Conservation (phyloP, 2,797 vertebrate genomes). For the Tapirus indicus region DNA sequence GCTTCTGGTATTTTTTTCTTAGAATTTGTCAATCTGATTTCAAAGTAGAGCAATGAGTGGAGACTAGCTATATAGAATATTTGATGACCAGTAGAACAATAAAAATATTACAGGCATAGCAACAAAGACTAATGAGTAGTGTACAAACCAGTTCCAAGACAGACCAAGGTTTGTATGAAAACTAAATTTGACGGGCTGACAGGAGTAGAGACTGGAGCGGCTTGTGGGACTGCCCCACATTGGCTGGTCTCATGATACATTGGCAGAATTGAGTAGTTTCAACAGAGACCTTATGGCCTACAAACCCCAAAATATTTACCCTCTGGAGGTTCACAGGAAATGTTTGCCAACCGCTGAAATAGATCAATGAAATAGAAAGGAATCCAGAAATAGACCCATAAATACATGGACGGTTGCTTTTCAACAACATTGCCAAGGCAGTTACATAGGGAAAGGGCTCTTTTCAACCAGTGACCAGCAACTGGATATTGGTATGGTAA, state of each 20-base stretch:
- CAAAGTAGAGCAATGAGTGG: background rate
- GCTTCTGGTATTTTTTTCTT: fast-evolving
- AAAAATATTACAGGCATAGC: fast-evolving
- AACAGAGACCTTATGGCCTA: background rate
- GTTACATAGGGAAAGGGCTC: background rate
- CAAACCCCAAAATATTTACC: background rate
- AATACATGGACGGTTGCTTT: background rate
- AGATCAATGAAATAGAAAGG: background rate
- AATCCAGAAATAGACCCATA: background rate
- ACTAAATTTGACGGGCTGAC: fast-evolving
- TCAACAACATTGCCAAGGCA: background rate
- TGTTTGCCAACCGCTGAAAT: background rate
- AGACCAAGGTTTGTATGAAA: fast-evolving
- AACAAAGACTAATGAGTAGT: fast-evolving
- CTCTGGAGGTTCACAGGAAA: background rate
- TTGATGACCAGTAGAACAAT: background rate
- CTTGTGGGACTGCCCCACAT: background rate
- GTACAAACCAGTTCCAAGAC: background rate
- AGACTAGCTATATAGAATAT: fast-evolving
- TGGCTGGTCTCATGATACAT: fast-evolving
- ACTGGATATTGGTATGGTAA: no score
- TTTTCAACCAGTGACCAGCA: no score
- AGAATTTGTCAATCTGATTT: background rate
- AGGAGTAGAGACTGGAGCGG: background rate
- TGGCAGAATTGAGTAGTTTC: no score